Evolutionary conservation across 2,113 vertebrate species (phyloP), one percentile per base, ranked within the genome.

Genomic region (Sturnira hondurensis): DNA sequence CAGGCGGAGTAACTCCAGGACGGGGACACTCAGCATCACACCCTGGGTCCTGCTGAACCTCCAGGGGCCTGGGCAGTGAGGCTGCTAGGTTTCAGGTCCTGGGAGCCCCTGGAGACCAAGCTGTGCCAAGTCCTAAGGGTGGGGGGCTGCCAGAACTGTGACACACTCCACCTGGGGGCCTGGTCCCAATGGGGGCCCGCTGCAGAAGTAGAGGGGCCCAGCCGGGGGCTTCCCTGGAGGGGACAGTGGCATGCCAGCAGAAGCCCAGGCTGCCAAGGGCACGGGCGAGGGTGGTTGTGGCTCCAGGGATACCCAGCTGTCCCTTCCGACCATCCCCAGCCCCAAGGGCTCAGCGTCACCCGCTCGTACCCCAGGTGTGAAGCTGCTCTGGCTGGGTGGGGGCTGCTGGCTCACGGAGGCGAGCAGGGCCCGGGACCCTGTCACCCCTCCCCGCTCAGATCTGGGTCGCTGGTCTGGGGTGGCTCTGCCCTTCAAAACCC

Each of bases 391-490:
- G 91, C 84, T 1, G 1, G 56, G n/a, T 58, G 17, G 4, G n/a
- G 81, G 89, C 95, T 95, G 96, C 96, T 91, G 97, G 95, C 91
- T 94, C 95, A 89, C 9, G 83, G 92, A 3, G 14, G 93, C n/a
- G n/a, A n/a, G n/a, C n/a, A n/a, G n/a, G n/a, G 13, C 41, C 73
- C 47, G 0, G 70, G 52, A 71, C 93, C 93, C 65, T 63, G 86
- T 91, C 67, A 88, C 85, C 50, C 52, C 0, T 0, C 74, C 31
- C 28, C 2, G 65, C 38, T 67, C 61, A 28, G 52, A 50, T 81
- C 78, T 26, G 68, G 43, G 63, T 84, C 28, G 0, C 36, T 7
- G 54, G 26, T 33, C 70, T 36, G 22, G 56, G 77, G 33, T 14
- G 54, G 36, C 78, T 82, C 56, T 61, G 77, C 28, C 20, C 16